Evolutionary conservation across 2,888 invertebrate genomes (phyloP).

Genomic region (Eilema sororculum): DNA sequence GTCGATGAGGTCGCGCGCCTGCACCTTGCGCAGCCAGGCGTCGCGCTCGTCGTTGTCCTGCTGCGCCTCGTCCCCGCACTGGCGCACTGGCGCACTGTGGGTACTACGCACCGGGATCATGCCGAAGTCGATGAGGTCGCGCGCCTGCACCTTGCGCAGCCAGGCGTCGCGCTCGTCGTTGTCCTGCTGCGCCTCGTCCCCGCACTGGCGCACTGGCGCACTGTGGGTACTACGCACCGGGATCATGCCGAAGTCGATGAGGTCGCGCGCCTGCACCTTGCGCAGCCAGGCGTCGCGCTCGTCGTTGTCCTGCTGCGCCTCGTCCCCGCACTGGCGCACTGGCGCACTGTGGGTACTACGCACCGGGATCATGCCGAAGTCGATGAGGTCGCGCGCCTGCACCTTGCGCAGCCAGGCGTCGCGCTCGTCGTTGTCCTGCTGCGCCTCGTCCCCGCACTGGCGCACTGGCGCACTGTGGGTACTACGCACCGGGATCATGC

Average conservation of each 20-base stretch:
- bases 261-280: constrained; percentile 97
- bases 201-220: too few relatives aligned
- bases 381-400: constrained; percentile 98
- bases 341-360: too few relatives aligned
- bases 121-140: constrained; percentile 88
- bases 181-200: constrained; percentile 87
- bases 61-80: constrained; percentile 68
- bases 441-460: constrained; percentile 57
- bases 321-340: too few relatives aligned
- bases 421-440: constrained; percentile 94
- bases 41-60: constrained; percentile 95
- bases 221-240: constrained; percentile 91
- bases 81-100: too few relatives aligned
- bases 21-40: constrained; percentile 93
- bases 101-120: too few relatives aligned
- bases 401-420: constrained; percentile 94
- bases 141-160: constrained; percentile 86
- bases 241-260: constrained; percentile 99
- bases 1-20: constrained; percentile 98
- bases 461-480: too few relatives aligned
- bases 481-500: constrained; percentile 96
- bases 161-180: constrained; percentile 91
- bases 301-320: constrained; percentile 90
- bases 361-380: constrained; percentile 98
- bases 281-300: constrained; percentile 94